Percentiles rank a stretch among this genome's conserved stretches.
Conservation (phyloP, 2,888 invertebrate species). For the Heliconius ethilla region DNA sequence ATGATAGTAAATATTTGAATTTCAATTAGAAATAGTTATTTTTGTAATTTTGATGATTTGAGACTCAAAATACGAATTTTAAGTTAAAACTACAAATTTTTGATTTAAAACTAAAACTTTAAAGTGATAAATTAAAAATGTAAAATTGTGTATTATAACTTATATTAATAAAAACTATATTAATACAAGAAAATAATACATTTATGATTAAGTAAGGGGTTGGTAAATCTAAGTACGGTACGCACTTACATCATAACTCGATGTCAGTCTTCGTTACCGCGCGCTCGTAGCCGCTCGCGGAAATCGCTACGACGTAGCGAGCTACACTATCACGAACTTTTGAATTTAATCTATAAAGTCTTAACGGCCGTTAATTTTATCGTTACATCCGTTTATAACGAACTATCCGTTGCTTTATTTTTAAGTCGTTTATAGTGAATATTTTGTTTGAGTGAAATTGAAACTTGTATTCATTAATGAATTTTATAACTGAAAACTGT, state of each 20-base stretch:
- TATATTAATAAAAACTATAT: too few species aligned
- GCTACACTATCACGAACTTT: conserved; percentile 36
- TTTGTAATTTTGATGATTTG: too few species aligned
- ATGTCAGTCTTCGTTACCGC: conserved; percentile 51
- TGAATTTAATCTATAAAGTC: not conserved
- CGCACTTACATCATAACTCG: conserved; percentile 36
- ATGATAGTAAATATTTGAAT: too few species aligned
- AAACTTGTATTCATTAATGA: not conserved
- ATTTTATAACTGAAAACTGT: not conserved
- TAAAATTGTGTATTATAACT: too few species aligned
- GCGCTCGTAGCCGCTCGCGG: conserved; percentile 59
- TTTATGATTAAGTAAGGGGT: not conserved
- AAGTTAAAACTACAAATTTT: too few species aligned
- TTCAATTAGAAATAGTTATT: too few species aligned
- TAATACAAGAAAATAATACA: not conserved
- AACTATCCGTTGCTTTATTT: not conserved
- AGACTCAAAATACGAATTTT: too few species aligned
- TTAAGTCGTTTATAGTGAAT: not conserved
- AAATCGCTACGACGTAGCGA: conserved; percentile 55
- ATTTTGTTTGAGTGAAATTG: not conserved
- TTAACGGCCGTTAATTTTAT: conserved; percentile 9
- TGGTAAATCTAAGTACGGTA: conserved; percentile 4
- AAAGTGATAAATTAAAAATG: too few species aligned
- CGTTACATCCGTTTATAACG: not conserved
- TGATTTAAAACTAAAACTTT: too few species aligned